phyloP scores from a whole-genome alignment of 2,888 invertebrate species.

The Pelosia muscerda region DNA sequence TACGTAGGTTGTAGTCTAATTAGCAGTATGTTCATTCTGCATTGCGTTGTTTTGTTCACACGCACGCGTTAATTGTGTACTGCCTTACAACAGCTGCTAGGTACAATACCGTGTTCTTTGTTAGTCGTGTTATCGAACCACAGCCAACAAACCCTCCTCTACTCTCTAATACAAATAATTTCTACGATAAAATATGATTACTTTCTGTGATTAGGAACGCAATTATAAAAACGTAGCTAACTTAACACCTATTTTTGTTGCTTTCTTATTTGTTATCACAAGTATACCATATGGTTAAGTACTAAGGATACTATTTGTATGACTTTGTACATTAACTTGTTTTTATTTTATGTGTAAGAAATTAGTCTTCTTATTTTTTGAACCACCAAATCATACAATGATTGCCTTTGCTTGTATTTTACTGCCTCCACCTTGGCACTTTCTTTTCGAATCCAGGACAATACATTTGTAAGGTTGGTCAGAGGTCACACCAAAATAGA shows the following conservation, averaged over 20 bases:
- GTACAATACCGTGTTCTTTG: not conserved
- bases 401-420: not conserved
- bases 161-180: not conserved
- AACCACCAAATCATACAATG: not conserved
- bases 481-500: too few relatives aligned
- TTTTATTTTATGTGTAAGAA: not conserved
- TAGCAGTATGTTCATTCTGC: not conserved
- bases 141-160: not conserved
- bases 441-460: too few relatives aligned
- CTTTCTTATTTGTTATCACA: not conserved
- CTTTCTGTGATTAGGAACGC: not conserved
- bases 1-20: not conserved
- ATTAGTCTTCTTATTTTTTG: not conserved
- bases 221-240: slow-evolving; percentile 7
- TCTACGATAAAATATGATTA: not conserved
- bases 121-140: slow-evolving; percentile 1
- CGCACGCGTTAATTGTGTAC: slow-evolving; percentile 3
- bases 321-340: too few relatives aligned
- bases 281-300: not conserved
- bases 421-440: not conserved
- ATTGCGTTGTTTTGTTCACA: slow-evolving; percentile 7
- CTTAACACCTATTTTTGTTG: not conserved
- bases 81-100: not conserved
- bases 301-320: not conserved
- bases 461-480: too few relatives aligned